Evolutionary conservation across 2,113 vertebrate genomes (phyloP).

Genomic region (Chamaetylas fuelleborni): DNA sequence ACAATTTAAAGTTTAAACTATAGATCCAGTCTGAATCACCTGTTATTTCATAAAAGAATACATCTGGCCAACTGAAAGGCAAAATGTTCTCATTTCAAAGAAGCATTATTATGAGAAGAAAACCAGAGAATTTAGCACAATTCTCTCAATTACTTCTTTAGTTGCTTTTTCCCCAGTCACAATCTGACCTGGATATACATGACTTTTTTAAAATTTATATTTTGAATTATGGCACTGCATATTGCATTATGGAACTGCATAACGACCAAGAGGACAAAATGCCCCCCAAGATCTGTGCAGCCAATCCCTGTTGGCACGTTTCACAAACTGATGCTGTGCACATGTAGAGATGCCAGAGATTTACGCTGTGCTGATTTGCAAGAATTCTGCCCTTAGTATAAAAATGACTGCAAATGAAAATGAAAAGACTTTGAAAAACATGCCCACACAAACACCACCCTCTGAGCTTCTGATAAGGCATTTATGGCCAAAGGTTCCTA

Average conservation of each 20-base stretch:
- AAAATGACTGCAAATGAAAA: slow-evolving; percentile 42
- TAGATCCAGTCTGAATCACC: neutral
- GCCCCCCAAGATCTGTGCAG: neutral
- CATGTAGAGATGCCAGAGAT: neutral
- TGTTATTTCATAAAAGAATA: neutral
- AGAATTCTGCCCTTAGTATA: neutral
- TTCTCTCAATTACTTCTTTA: neutral
- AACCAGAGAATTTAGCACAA: neutral
- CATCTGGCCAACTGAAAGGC: neutral
- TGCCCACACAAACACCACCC: slow-evolving; percentile 40
- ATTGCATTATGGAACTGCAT: neutral
- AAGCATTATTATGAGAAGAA: neutral
- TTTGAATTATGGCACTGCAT: neutral
- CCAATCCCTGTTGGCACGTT: neutral
- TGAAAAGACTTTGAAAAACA: slow-evolving; percentile 22
- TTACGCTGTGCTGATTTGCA: neutral
- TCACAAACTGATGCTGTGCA: neutral
- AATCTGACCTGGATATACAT: neutral
- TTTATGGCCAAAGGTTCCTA: slow-evolving; percentile 48
- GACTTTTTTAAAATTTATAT: neutral
- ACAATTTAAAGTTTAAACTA: neutral
- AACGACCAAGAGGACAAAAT: neutral
- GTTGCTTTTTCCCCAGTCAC: neutral
- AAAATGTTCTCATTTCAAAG: neutral
- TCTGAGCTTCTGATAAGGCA: slow-evolving; percentile 34